Evolutionary conservation across 2,888 invertebrate species (phyloP).

Genomic region (Pyrrhopygopsis socrates): DNA sequence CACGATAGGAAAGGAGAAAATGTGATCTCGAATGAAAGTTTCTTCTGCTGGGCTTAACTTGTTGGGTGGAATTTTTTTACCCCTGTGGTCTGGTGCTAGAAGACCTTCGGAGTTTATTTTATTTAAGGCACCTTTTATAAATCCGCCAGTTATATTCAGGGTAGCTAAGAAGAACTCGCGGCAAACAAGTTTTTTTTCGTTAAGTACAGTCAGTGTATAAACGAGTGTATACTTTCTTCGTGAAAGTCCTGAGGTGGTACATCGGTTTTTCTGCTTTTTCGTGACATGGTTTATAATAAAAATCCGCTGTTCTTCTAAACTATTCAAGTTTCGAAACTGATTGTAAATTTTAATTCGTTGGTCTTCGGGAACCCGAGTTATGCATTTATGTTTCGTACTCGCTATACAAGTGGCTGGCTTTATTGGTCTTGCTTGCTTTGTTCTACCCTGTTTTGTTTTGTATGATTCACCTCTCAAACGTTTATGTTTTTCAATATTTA

Average conservation of each 20-base stretch:
- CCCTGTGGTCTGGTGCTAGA: too few species aligned
- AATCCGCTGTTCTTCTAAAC: background rate
- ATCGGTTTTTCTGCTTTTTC: background rate
- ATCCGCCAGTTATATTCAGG: too few species aligned
- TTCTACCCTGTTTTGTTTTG: background rate
- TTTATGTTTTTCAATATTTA: background rate
- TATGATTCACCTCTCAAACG: background rate
- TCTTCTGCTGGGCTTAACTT: too few species aligned
- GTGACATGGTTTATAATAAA: background rate
- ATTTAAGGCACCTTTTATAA: too few species aligned
- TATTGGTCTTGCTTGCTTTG: background rate
- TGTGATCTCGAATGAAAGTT: too few species aligned
- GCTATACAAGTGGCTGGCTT: background rate
- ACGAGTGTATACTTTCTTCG: background rate
- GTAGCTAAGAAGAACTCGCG: too few species aligned
- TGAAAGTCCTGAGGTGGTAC: background rate
- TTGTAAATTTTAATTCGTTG: background rate
- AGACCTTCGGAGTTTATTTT: too few species aligned
- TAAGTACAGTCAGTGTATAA: background rate
- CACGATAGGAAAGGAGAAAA: too few species aligned
- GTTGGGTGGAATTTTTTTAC: too few species aligned
- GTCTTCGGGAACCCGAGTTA: background rate
- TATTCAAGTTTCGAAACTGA: background rate
- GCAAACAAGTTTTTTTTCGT: too few species aligned
- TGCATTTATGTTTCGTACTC: background rate